These are phyloP conservation scores for Dicrurus megarhynchus DNA, from an alignment of 2,113 vertebrate genomes.

Conservation along the genomic window DNA sequence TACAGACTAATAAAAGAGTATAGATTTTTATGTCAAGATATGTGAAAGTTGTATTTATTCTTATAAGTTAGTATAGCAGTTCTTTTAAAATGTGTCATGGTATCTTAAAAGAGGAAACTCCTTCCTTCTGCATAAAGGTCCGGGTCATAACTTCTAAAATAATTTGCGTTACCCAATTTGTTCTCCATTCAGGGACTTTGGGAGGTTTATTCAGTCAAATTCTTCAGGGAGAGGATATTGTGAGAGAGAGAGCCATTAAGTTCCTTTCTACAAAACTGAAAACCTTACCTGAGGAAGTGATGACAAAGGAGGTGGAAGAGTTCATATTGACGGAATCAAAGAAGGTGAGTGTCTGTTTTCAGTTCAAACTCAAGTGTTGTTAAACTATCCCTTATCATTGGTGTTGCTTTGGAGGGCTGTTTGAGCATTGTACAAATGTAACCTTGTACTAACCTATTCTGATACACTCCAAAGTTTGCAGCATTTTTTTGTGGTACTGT, in stretches of 20 bases:
- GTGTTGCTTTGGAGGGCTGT: neutral
- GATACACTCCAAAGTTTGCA: neutral
- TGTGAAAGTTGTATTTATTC: rapidly evolving
- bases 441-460: neutral
- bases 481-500: neutral
- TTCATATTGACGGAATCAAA: constrained; percentile 91
- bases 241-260: constrained; percentile 94
- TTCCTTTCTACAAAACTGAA: constrained; percentile 93
- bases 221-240: constrained; percentile 96
- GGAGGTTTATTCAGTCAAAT: constrained; percentile 98
- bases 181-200: constrained; percentile 81
- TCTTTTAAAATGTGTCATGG: neutral
- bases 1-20: neutral
- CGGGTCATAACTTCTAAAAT: neutral
- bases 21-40: neutral
- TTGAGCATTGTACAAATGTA: neutral
- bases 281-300: constrained; percentile 87
- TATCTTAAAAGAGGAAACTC: neutral
- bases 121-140: neutral
- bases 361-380: neutral
- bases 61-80: neutral
- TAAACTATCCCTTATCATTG: neutral
- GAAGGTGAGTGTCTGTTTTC: constrained; percentile 76
- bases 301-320: constrained; percentile 96
- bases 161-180: neutral